phyloP scores from a whole-genome alignment of 2,113 vertebrate species.

The Nestor notabilis region DNA sequence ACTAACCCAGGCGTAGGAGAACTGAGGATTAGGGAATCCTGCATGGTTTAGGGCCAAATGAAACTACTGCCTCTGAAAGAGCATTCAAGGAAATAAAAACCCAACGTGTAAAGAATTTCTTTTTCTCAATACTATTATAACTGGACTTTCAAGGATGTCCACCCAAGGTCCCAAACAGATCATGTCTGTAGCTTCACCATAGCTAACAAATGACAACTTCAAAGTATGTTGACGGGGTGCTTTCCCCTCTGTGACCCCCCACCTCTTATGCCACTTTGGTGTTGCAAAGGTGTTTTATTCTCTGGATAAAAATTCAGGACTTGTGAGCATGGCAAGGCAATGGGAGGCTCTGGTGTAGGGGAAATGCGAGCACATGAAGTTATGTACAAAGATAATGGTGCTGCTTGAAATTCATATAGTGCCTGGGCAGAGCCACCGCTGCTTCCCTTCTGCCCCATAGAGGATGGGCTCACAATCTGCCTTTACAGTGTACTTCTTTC shows the following conservation, averaged over 20 bases:
- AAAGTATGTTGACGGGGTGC: not conserved
- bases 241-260: not conserved
- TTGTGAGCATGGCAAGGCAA: not conserved
- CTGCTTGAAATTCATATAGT: not conserved
- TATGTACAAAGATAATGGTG: not conserved
- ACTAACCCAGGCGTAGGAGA: not conserved
- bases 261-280: not conserved
- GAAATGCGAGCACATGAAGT: accelerated
- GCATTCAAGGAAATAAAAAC: not conserved
- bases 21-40: not conserved
- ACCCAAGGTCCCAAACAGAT: not conserved
- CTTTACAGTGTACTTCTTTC: not conserved
- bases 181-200: not conserved
- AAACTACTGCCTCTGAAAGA: not conserved
- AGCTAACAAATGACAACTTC: not conserved
- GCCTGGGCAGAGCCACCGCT: not conserved
- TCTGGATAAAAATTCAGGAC: not conserved
- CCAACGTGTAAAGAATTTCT: not conserved
- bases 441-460: not conserved
- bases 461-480: not conserved
- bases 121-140: not conserved
- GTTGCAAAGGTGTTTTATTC: not conserved
- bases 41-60: not conserved
- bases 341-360: not conserved
- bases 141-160: not conserved